These are phyloP conservation scores for Empidonax traillii DNA, from an alignment of 2,113 vertebrate species.

Conservation along the genomic window DNA sequence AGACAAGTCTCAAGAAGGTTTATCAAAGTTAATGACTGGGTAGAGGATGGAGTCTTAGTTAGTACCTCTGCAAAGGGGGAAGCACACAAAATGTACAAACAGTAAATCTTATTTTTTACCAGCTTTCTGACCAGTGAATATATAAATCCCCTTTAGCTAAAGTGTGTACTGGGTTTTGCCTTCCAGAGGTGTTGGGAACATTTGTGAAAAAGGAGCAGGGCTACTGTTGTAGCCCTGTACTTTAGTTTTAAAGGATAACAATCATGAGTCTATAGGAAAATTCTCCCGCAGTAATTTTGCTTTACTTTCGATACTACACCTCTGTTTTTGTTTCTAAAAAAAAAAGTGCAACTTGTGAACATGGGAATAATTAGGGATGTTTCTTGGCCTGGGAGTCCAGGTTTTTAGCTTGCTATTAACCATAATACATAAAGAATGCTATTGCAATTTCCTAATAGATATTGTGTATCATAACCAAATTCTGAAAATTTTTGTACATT, in stretches of 20 bases:
- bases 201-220: background rate
- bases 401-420: background rate
- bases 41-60: background rate
- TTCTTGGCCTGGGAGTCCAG: background rate
- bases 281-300: background rate
- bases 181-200: accelerated
- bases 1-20: background rate
- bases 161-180: background rate
- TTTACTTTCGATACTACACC: background rate
- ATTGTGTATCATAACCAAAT: background rate
- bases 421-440: background rate
- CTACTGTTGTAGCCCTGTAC: background rate
- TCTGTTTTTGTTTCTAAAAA: background rate
- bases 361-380: background rate
- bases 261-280: background rate
- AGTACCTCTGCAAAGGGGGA: background rate
- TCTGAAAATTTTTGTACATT: background rate
- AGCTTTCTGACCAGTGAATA: background rate
- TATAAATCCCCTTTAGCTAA: background rate
- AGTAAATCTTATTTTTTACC: background rate
- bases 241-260: background rate
- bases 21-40: background rate
- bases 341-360: background rate
- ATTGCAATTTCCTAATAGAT: background rate
- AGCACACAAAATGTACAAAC: background rate